A percentile compares a stretch with the other conserved stretches of the same genome.
Conservation (phyloP, 2,113 vertebrate genomes). For the Saguinus midas region DNA sequence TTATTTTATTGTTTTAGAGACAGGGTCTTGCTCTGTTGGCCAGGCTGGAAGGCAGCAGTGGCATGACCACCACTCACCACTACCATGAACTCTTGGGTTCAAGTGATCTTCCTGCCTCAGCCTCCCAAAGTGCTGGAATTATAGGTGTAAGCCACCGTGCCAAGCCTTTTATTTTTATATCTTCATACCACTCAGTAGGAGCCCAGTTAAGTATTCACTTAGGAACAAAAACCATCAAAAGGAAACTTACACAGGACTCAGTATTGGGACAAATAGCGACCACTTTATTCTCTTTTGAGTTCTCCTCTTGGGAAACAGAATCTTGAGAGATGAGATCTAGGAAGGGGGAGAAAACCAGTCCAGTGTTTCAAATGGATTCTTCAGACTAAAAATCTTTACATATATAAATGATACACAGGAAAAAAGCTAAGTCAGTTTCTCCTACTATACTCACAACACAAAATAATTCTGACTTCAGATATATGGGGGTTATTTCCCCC, state of each 20-base stretch:
- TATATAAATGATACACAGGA: background rate
- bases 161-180: background rate
- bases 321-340: slow-evolving; percentile 42
- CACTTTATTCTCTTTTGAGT: slow-evolving; percentile 34
- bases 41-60: no score
- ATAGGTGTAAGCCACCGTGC: no score
- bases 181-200: background rate
- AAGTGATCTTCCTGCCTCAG: no score
- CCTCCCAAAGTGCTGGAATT: no score
- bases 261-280: background rate
- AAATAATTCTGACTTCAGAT: background rate
- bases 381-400: background rate
- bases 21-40: no score
- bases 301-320: slow-evolving; percentile 55
- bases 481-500: no score
- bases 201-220: background rate
- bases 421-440: background rate
- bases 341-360: background rate
- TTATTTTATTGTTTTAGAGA: background rate
- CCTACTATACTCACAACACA: background rate
- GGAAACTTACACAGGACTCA: slow-evolving; percentile 51
- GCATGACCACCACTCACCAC: no score
- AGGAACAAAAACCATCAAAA: slow-evolving; percentile 14
- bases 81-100: no score
- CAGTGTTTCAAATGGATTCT: background rate